Conservation (phyloP, 2,113 vertebrate genomes). For the human region DNA sequence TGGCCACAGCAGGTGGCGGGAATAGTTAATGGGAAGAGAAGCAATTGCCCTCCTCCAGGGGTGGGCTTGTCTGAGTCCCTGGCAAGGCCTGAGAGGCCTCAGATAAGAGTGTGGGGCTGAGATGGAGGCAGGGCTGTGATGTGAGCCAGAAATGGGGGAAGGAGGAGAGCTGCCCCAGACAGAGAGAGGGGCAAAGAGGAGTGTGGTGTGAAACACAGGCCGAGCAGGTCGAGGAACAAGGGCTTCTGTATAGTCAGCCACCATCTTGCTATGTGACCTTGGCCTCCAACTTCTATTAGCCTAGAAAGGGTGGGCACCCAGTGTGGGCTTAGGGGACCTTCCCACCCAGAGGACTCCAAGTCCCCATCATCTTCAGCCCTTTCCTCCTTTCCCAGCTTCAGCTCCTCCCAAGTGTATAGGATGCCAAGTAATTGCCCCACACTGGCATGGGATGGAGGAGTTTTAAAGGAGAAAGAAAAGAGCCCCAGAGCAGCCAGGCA, state of each 20-base stretch:
- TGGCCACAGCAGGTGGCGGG: not conserved
- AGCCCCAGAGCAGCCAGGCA: constrained; percentile 63
- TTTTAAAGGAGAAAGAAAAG: constrained; percentile 60
- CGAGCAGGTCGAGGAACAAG: not conserved
- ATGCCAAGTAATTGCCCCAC: constrained; percentile 20
- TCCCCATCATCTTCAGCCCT: not conserved
- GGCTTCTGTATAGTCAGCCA: not conserved
- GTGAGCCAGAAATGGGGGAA: not conserved
- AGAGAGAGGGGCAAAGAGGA: not conserved
- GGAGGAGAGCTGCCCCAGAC: not conserved
- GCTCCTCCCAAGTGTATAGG: not conserved
- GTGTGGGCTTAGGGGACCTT: not conserved
- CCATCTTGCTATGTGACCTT: not conserved
- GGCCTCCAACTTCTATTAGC: not conserved
- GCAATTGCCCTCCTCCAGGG: not conserved
- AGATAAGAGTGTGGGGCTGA: not conserved
- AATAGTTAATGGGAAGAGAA: not conserved
- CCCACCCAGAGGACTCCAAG: not conserved
- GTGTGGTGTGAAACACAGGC: not conserved
- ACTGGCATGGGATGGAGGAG: constrained; percentile 58
- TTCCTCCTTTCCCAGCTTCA: not conserved
- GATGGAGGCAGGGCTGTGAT: not conserved
- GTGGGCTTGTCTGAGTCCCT: not conserved
- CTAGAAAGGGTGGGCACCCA: not conserved
- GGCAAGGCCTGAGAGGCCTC: not conserved